Base-by-base conservation (phyloP, 2,888 invertebrate genomes). In the Sinopyrophorus schimmeli region DNA sequence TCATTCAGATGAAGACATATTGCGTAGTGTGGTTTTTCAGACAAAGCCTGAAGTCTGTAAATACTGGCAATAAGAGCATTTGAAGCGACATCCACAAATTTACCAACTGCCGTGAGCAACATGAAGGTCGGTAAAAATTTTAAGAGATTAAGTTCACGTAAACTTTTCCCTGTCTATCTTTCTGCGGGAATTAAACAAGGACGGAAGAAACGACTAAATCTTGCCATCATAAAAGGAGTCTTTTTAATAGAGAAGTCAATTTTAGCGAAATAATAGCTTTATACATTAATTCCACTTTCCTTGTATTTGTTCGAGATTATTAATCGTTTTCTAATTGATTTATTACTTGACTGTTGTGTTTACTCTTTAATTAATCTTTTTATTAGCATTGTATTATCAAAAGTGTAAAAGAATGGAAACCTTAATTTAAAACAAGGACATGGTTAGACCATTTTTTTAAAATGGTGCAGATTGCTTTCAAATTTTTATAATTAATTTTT, bases 241-340 rank as follows among this genome's bases (percentile, higher is more conserved):
- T 53, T 53, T 47, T 49, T 49, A 53, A 55, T 53, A 53, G 55
- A 55, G 50, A 53, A 47, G 46, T 53, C 53, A 51, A 55, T 54
- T 49, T 52, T 44, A 38, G 32, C 27, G 52, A 53, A 52, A 54
- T 55, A 55, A 57, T 51, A 52, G 50, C 49, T 28, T 39, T 37
- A 42, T 55, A 57, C 57, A 51, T 57, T 50, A 54, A 51, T 41
- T 47, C 47, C 32, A 52, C 30, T 52, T 62, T 66, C 61, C 61
- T 64, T 56, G 58, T 67, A 61, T 67, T 65, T 66, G 57, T 60
- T 62, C 60, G 62, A 60, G 62, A 67, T 69, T 68, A 69, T 68
- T 71, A 70, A 71, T 71, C 62, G 69, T 57, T 67, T 65, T 67
- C 67, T 70, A 70, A 70, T 71, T 70, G 69, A 71, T 71, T 70